phyloP scores from a whole-genome alignment of 2,113 vertebrate genomes.

The Promerops cafer region DNA sequence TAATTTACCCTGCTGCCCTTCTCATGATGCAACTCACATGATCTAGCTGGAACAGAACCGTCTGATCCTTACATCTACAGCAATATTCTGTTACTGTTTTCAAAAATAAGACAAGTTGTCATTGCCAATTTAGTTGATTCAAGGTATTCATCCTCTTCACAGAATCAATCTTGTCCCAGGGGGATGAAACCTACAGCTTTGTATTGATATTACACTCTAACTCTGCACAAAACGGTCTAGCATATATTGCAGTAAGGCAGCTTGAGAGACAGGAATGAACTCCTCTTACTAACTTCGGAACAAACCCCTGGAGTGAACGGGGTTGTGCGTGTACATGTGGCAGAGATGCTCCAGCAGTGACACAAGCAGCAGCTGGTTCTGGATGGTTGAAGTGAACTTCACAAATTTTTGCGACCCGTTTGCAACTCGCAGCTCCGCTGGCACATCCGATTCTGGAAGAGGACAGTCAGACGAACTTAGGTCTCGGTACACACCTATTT shows the following conservation, averaged over 20 bases:
- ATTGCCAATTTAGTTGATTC: not conserved
- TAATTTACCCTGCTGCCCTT: not conserved
- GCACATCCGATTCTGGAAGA: constrained; percentile 83
- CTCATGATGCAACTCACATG: not conserved
- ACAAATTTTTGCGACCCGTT: constrained; percentile 74
- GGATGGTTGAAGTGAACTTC: constrained; percentile 85
- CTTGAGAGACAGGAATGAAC: not conserved
- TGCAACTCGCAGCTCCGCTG: constrained; percentile 73
- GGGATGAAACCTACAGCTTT: not conserved
- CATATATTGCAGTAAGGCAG: accelerated
- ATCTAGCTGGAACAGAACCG: not conserved
- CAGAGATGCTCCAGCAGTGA: constrained; percentile 93
- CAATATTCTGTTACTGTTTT: not conserved
- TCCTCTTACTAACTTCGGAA: constrained; percentile 82
- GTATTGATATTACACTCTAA: not conserved
- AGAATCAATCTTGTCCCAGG: not conserved
- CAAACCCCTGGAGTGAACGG: constrained; percentile 78
- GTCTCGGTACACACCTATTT: accelerated
- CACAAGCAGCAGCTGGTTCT: constrained; percentile 91
- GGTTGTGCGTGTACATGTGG: constrained; percentile 86
- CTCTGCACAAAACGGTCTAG: not conserved
- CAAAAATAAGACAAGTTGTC: not conserved
- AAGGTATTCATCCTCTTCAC: not conserved
- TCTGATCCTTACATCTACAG: not conserved
- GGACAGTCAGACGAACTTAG: not conserved